These are phyloP conservation scores for Homalodisca vitripennis DNA, from an alignment of 1,140 invertebrate species.

Conservation along the genomic window DNA sequence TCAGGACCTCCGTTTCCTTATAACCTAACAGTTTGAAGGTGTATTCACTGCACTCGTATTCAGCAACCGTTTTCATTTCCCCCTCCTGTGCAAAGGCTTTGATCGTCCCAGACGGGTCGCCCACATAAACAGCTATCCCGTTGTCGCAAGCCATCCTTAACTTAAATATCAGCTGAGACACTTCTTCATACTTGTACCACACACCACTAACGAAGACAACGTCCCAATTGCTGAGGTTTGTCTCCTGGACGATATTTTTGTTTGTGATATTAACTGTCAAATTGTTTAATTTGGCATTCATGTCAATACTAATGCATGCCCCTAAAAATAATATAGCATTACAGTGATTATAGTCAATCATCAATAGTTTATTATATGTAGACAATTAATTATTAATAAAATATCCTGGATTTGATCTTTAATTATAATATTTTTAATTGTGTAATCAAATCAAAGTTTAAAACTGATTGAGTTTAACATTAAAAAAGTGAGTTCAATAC, in stretches of 20 bases:
- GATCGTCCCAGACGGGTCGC: constrained; percentile 5
- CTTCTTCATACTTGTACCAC: constrained; percentile 8
- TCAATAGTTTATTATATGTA: no score
- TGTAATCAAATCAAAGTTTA: no score
- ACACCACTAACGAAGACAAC: background rate
- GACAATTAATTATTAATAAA: no score
- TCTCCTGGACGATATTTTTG: background rate
- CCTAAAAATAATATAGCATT: background rate
- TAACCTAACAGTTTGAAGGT: background rate
- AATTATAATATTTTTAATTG: no score
- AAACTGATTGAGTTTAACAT: no score
- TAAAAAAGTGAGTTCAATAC: no score
- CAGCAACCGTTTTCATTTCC: background rate
- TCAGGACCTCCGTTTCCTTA: background rate
- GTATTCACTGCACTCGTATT: constrained; percentile 3
- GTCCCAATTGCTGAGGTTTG: background rate
- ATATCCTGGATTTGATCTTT: no score
- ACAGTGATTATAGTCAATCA: no score
- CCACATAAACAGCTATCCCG: background rate
- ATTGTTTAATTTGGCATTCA: constrained; percentile 6
- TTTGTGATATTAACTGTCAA: background rate
- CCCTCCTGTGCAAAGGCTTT: background rate
- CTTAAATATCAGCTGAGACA: background rate
- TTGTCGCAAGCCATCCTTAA: background rate
- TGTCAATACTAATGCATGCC: constrained; percentile 5